Conservation (phyloP, 2,797 vertebrate genomes). For the Neopelma chrysocephalum region DNA sequence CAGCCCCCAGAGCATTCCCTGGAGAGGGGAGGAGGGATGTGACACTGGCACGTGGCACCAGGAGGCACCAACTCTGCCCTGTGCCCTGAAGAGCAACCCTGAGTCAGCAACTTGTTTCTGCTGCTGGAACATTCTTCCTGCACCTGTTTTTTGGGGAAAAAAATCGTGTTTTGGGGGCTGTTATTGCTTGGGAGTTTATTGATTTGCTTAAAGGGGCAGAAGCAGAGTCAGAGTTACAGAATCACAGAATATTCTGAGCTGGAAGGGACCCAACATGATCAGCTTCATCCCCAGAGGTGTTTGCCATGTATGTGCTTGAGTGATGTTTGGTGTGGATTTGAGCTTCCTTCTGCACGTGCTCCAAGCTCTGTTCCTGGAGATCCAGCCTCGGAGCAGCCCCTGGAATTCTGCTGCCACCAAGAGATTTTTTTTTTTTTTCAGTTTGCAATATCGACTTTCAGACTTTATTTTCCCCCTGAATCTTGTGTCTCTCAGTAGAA, state of each 20-base stretch:
- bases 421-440: accelerated
- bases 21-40: neutral
- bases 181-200: neutral
- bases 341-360: accelerated
- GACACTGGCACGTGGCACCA: accelerated
- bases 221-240: too few species aligned
- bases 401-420: neutral
- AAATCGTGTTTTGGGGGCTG: accelerated
- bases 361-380: neutral
- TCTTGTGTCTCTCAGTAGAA: neutral
- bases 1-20: accelerated
- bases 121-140: neutral
- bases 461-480: accelerated
- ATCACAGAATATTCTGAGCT: neutral
- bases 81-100: accelerated
- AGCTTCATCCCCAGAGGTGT: too few species aligned
- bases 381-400: neutral
- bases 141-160: accelerated
- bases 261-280: neutral
- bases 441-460: accelerated
- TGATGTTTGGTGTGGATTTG: accelerated
- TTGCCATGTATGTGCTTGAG: accelerated
- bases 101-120: neutral
- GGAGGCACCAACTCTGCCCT: accelerated
- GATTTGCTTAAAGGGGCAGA: neutral